Conservation (phyloP, 2,888 invertebrate species). For the Linnaemya tessellans region DNA sequence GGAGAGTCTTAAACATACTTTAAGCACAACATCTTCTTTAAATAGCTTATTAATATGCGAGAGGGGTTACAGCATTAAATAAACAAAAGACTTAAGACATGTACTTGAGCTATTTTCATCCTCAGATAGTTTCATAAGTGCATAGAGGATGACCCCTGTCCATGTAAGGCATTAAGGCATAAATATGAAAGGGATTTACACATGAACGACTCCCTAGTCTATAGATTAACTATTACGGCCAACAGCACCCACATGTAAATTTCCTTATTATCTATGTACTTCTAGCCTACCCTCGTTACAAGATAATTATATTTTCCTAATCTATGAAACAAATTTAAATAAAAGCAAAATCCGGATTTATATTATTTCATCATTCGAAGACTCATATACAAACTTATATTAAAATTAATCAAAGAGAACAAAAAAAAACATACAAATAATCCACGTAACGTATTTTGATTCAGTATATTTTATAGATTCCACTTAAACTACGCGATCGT, state of each 20-base stretch:
- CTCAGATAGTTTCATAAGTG: no score
- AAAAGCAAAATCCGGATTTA: conserved; percentile 67
- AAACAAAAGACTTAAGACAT: conserved; percentile 14
- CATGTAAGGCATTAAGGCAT: no score
- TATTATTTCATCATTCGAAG: conserved; percentile 42
- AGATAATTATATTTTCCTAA: not conserved
- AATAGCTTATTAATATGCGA: not conserved
- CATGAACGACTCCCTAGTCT: no score
- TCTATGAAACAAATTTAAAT: conserved; percentile 52
- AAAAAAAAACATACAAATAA: not conserved
- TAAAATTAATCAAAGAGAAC: conserved; percentile 12
- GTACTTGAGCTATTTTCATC: not conserved
- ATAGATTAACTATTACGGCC: no score
- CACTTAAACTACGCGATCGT: not conserved
- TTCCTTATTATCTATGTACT: not conserved
- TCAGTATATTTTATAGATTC: conserved; percentile 8
- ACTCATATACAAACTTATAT: not conserved
- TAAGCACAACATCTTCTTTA: conserved; percentile 59
- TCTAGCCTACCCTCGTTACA: conserved; percentile 16
- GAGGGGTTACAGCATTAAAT: not conserved
- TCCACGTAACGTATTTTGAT: conserved; percentile 6
- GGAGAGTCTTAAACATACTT: conserved; percentile 43
- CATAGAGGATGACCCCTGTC: no score
- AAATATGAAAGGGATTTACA: no score
- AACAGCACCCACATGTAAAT: no score